Evolutionary conservation across 2,888 invertebrate species (phyloP).

Genomic region (Ethmia dodecea): DNA sequence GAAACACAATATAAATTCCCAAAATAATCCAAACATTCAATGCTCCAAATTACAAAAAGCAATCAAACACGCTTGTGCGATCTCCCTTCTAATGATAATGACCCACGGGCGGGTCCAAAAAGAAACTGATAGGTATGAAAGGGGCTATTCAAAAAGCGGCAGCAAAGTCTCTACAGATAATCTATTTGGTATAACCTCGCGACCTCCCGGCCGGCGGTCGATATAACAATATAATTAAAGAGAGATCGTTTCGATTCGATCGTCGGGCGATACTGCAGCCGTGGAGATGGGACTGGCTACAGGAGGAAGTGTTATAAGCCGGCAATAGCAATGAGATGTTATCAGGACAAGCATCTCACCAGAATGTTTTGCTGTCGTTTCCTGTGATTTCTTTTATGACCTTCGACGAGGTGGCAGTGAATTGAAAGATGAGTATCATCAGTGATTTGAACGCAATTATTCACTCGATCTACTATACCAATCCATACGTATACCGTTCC

Average conservation of each 20-base stretch:
- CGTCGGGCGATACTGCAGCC: too few species aligned
- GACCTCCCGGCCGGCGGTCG: slow-evolving; percentile 58
- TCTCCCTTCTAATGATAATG: slow-evolving; percentile 53
- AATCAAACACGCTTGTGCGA: slow-evolving; percentile 58
- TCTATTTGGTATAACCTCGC: slow-evolving; percentile 75
- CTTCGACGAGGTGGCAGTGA: too few species aligned
- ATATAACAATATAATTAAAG: slow-evolving; percentile 76
- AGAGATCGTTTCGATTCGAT: slow-evolving; percentile 51
- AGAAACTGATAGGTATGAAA: slow-evolving; percentile 45
- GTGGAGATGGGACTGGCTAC: too few species aligned
- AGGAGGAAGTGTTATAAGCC: too few species aligned
- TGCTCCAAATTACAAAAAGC: slow-evolving; percentile 61
- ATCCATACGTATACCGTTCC: too few species aligned
- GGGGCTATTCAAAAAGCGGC: slow-evolving; percentile 46
- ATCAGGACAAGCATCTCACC: too few species aligned
- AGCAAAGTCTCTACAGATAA: slow-evolving; percentile 63
- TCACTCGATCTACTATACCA: too few species aligned
- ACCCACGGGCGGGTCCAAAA: slow-evolving; percentile 39
- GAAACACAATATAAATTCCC: slow-evolving; percentile 48
- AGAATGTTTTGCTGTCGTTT: too few species aligned
- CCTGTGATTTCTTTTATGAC: too few species aligned
- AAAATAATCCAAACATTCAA: slow-evolving; percentile 57
- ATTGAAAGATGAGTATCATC: too few species aligned
- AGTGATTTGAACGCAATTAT: too few species aligned
- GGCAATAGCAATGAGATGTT: too few species aligned